Percentiles rank a stretch among this genome's conserved stretches.
These are phyloP conservation scores for Liopterus haemorrhoidalis DNA, from an alignment of 2,888 invertebrate species.

Conservation along the genomic window DNA sequence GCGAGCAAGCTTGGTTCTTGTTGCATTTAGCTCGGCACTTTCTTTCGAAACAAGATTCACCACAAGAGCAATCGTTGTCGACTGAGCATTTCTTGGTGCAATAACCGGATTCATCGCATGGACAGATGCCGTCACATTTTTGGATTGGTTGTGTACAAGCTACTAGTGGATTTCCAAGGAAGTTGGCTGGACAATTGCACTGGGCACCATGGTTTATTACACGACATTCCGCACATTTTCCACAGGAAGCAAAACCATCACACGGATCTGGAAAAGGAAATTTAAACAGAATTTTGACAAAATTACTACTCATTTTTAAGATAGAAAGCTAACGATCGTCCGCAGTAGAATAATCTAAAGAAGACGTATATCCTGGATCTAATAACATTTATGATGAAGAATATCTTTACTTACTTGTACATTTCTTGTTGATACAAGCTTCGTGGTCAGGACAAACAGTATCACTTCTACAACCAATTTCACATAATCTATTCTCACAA, in stretches of 20 bases:
- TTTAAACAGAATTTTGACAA: neutral
- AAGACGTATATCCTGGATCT: neutral
- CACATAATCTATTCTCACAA: conserved; percentile 80
- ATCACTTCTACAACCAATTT: conserved; percentile 81
- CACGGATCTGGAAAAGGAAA: conserved; percentile 63
- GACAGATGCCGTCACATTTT: conserved; percentile 69
- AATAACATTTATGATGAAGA: conserved; percentile 5
- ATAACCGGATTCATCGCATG: conserved; percentile 76
- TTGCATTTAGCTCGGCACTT: conserved; percentile 71
- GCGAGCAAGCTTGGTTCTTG: conserved; percentile 58
- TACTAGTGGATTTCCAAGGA: conserved; percentile 74
- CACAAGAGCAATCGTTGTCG: conserved; percentile 70
- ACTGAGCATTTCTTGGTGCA: conserved; percentile 65
- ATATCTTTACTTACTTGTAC: conserved; percentile 57
- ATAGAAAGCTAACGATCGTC: neutral
- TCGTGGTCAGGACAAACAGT: conserved; percentile 67
- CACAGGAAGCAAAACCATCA: conserved; percentile 65
- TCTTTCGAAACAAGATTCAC: conserved; percentile 68
- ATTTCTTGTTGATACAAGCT: conserved; percentile 77
- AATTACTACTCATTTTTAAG: neutral
- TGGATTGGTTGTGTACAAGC: conserved; percentile 68
- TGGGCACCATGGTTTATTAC: conserved; percentile 79
- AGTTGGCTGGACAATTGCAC: conserved; percentile 77
- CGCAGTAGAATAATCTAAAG: too few species aligned
- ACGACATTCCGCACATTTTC: conserved; percentile 75